Evolutionary conservation across 2,888 invertebrate species (phyloP).

Genomic region (Teleogryllus oceanicus): DNA sequence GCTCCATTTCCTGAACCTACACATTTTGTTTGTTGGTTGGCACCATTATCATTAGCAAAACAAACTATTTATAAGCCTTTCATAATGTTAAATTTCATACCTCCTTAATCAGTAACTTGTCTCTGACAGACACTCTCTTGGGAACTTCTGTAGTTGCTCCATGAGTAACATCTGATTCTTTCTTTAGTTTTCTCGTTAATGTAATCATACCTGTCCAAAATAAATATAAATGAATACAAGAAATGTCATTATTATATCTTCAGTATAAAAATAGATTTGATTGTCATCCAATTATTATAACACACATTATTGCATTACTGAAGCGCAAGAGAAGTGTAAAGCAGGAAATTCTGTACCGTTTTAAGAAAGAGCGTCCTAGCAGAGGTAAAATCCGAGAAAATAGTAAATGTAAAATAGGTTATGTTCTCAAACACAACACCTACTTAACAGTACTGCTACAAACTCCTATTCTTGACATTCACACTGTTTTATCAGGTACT

Average conservation of each 20-base stretch:
- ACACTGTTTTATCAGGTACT: too few relatives aligned
- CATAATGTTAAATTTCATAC: conserved; percentile 46
- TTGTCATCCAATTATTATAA: too few relatives aligned
- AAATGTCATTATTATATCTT: too few relatives aligned
- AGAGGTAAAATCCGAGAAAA: not conserved
- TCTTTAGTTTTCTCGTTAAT: conserved; percentile 67
- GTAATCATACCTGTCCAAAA: conserved; percentile 59
- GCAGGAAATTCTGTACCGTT: too few relatives aligned
- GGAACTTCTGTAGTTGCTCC: conserved; percentile 41
- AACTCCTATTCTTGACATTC: too few relatives aligned
- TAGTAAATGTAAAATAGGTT: not conserved
- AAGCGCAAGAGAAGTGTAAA: too few relatives aligned
- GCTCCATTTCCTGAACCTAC: conserved; percentile 76
- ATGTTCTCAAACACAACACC: not conserved
- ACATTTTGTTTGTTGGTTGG: not conserved
- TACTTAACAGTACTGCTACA: too few relatives aligned
- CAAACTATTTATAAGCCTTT: not conserved
- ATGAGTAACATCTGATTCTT: conserved; percentile 50
- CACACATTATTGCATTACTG: too few relatives aligned
- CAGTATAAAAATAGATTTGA: too few relatives aligned
- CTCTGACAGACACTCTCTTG: conserved; percentile 70
- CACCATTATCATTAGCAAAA: not conserved
- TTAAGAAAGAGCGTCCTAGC: too few relatives aligned
- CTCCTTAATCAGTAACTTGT: conserved; percentile 76
- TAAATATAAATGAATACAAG: not conserved